phyloP scores from a whole-genome alignment of 2,797 vertebrate species.

The Echiichthys vipera region DNA sequence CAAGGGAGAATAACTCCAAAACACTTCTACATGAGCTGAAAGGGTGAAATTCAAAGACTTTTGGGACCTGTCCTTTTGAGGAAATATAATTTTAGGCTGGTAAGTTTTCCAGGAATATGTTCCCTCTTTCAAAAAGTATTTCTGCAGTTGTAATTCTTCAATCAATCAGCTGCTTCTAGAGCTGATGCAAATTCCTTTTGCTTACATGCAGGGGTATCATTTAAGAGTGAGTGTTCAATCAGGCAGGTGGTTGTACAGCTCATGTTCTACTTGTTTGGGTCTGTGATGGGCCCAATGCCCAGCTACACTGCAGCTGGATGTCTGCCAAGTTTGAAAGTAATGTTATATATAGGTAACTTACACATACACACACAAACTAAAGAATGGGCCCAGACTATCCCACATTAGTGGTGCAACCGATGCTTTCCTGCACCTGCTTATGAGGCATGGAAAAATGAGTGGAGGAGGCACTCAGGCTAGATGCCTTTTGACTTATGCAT shows the following conservation, averaged over 20 bases:
- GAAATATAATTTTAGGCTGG: neutral
- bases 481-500: constrained; percentile 63
- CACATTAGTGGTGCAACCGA: constrained; percentile 20
- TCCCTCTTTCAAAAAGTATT: neutral
- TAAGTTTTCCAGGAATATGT: neutral
- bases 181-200: neutral
- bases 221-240: constrained; percentile 9
- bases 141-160: neutral
- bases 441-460: constrained; percentile 24
- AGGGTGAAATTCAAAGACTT: neutral
- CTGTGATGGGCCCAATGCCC: constrained; percentile 17
- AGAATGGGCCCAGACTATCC: constrained; percentile 13
- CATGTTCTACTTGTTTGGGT: constrained; percentile 19
- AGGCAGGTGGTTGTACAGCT: constrained; percentile 31
- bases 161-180: no score
- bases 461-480: constrained; percentile 28
- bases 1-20: constrained; percentile 4
- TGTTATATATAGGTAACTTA: constrained; percentile 11
- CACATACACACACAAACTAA: constrained; percentile 14
- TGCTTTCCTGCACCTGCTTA: constrained; percentile 30
- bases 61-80: neutral
- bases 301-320: constrained; percentile 48
- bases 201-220: neutral
- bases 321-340: constrained; percentile 34
- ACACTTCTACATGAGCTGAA: constrained; percentile 1